Evolutionary conservation across 2,113 vertebrate species (phyloP).

Genomic region (Dendrocopos noguchii): DNA sequence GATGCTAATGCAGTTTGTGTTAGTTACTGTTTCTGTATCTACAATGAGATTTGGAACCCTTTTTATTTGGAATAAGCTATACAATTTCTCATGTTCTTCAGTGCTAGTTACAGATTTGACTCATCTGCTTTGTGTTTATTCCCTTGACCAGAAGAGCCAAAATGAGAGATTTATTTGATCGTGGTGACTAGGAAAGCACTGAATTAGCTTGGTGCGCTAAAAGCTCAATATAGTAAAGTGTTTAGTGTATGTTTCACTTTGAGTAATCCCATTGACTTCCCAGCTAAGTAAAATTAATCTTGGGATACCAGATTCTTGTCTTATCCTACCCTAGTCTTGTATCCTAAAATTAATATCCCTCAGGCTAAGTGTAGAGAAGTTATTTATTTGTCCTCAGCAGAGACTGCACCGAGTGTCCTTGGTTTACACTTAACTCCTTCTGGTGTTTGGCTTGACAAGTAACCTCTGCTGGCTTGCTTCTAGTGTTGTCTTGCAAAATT

Average conservation of each 20-base stretch:
- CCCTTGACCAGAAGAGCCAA: neutral
- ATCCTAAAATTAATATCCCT: slow-evolving; percentile 53
- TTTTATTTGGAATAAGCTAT: neutral
- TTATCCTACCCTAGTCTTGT: slow-evolving; percentile 12
- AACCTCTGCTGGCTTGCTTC: neutral
- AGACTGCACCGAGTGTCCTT: neutral
- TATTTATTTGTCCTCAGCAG: neutral
- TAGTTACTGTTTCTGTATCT: neutral
- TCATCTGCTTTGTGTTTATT: neutral
- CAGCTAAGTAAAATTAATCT: slow-evolving; percentile 58
- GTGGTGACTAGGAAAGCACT: neutral
- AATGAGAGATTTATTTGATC: slow-evolving; percentile 19
- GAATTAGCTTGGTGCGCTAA: slow-evolving; percentile 2
- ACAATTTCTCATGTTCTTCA: slow-evolving; percentile 18
- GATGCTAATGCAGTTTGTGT: neutral
- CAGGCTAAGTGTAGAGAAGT: neutral
- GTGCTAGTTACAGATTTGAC: slow-evolving; percentile 11
- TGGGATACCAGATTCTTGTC: slow-evolving; percentile 48
- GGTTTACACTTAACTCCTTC: slow-evolving; percentile 23
- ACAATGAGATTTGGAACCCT: neutral
- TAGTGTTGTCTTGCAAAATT: neutral
- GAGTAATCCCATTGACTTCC: slow-evolving; percentile 52
- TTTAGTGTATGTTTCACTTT: slow-evolving; percentile 31
- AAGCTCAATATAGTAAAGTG: neutral
- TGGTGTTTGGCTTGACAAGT: neutral